phyloP scores from a whole-genome alignment of 1,140 invertebrate species.

The Phthorimaea operculella region DNA sequence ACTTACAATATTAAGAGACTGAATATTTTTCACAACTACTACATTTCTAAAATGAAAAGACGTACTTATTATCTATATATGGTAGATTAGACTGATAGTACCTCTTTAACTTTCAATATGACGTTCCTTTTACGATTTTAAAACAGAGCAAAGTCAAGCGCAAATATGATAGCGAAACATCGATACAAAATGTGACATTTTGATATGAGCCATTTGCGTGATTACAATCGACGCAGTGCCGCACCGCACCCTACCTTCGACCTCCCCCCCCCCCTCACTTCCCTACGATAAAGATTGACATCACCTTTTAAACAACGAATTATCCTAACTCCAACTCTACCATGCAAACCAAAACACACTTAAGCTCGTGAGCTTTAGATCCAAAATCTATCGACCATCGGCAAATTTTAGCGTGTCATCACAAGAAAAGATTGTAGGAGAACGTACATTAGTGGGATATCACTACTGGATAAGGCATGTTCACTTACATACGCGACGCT shows the following conservation, averaged over 20 bases:
- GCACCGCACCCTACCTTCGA: conserved; percentile 44
- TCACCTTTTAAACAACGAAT: conserved; percentile 56
- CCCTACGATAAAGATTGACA: conserved; percentile 66
- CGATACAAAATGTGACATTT: conserved; percentile 64
- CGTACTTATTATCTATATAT: no score
- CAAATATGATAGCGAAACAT: conserved; percentile 57
- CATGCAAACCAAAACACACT: conserved; percentile 34
- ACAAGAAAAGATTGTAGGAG: conserved; percentile 64
- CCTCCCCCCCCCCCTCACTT: conserved; percentile 55
- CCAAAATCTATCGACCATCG: conserved; percentile 20
- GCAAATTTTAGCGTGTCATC: conserved; percentile 55
- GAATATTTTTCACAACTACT: no score
- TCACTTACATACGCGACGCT: conserved; percentile 46
- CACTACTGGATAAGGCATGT: conserved; percentile 58
- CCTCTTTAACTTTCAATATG: no score
- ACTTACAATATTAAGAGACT: no score
- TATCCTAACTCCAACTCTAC: conserved; percentile 44
- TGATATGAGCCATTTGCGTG: conserved; percentile 66
- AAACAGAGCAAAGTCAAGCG: conserved; percentile 17
- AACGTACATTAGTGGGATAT: conserved; percentile 64
- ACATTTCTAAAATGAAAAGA: no score
- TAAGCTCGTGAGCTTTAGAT: conserved; percentile 28
- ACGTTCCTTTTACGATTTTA: no score
- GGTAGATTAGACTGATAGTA: no score
- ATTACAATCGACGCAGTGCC: conserved; percentile 64